Base-by-base conservation (phyloP, 2,113 vertebrate species). In the Menidia beryllina region DNA sequence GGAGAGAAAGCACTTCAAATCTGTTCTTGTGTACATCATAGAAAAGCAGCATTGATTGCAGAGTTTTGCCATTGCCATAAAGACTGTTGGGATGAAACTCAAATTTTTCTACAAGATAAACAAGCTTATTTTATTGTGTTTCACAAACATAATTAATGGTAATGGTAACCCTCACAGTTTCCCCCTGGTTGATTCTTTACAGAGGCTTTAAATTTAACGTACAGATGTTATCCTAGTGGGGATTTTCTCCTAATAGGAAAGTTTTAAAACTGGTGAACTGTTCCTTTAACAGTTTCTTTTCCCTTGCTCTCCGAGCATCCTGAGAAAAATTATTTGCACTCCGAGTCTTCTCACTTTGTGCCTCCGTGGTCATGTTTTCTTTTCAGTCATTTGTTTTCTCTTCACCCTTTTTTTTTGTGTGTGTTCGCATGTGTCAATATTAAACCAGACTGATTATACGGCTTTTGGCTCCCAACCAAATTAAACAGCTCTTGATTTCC, bases 401-500 rank as follows among this genome's bases (percentile, higher is more conserved):
- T 26, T 49, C 6, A 45, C 51, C 4, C 1, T 27, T 2, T 50
- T 20, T 50, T 20, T 41, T 38, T 67, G 2, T 56, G 21, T 12
- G 5, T 3, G 3, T 34, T 25, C 20, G 20, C 27, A 19, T 14
- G 52, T 27, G 11, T 19, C 13, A 7, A 39, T 63, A 51, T 75
- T 61, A 76, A 62, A 58, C 39, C 62, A 77, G 58, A 61, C 59
- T 71, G 59, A 82, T 73, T 72, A 61, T 27, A 66, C 72, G 30
- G 53, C 50, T 62, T 30, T 72, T 84, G 81, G 83, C 72, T 82
- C 26, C 0, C 11, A 38, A 7, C 73, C 82, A 88, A 78, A 77
- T 67, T 4, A 86, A 85, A 84, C 83, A 85, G 21, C 60, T 36
- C 14, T 63, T 67, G 21, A 68, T 81, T 72, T 58, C 38, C 51